phyloP scores from a whole-genome alignment of 2,113 vertebrate species.

The Pelmatolapia mariae region DNA sequence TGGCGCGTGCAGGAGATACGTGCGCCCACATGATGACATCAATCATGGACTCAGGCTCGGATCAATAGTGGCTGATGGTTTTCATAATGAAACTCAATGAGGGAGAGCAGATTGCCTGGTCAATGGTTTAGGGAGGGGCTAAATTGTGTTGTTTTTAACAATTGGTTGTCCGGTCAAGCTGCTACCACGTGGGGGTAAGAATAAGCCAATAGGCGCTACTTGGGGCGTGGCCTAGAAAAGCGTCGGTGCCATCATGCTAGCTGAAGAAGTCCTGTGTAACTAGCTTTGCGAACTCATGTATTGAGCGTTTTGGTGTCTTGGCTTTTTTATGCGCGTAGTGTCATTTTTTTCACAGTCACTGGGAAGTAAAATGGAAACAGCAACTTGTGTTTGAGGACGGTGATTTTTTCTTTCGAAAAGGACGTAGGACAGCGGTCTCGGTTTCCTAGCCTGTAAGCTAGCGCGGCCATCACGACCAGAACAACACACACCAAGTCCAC shows the following conservation, averaged over 20 bases:
- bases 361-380: slow-evolving; percentile 21
- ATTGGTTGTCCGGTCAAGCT: slow-evolving; percentile 10
- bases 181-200: background rate
- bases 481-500: background rate
- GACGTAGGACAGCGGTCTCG: background rate
- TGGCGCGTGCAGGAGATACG: background rate
- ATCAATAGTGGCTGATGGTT: background rate
- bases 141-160: background rate
- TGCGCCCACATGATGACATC: background rate
- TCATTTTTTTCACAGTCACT: background rate
- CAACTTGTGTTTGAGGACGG: background rate
- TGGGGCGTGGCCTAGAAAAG: slow-evolving; percentile 9
- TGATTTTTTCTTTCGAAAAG: background rate
- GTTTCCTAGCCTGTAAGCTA: slow-evolving; percentile 28
- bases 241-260: slow-evolving; percentile 40
- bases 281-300: slow-evolving; percentile 13
- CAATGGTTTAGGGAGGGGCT: background rate
- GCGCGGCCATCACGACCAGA: slow-evolving; percentile 19
- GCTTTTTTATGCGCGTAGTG: background rate
- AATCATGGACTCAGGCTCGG: background rate
- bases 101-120: background rate
- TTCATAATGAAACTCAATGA: background rate
- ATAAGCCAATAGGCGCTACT: slow-evolving; percentile 9
- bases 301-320: background rate
- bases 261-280: slow-evolving; percentile 1